phyloP scores from a whole-genome alignment of 2,113 vertebrate species.

The Myocastor coypus region DNA sequence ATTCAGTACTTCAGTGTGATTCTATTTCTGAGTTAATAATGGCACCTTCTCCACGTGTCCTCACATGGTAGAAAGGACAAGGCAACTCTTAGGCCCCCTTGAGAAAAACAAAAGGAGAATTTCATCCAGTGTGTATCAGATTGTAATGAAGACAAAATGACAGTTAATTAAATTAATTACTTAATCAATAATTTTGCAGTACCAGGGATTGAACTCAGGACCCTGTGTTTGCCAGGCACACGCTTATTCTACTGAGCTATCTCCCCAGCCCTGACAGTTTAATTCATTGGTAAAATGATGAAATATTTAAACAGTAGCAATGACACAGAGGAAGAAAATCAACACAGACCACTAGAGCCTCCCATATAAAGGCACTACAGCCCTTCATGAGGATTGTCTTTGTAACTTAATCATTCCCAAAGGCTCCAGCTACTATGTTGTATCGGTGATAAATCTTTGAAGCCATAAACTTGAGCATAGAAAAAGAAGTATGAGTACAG shows the following conservation, averaged over 20 bases:
- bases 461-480: not conserved
- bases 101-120: not conserved
- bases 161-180: too few relatives aligned
- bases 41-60: not conserved
- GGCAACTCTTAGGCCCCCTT: not conserved
- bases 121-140: not conserved
- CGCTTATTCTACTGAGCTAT: too few relatives aligned
- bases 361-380: not conserved
- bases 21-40: not conserved
- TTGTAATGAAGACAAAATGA: constrained; percentile 40
- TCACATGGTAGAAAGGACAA: not conserved
- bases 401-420: not conserved
- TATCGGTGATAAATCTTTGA: not conserved
- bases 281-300: not conserved
- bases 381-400: not conserved
- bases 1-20: not conserved
- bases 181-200: too few relatives aligned
- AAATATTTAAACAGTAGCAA: not conserved
- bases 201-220: too few relatives aligned
- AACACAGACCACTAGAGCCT: not conserved
- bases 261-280: not conserved
- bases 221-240: too few relatives aligned
- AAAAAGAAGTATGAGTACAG: not conserved
- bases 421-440: not conserved
- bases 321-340: not conserved